These are phyloP conservation scores for Chelonus formosanus DNA, from an alignment of 2,888 invertebrate genomes.

Conservation along the genomic window DNA sequence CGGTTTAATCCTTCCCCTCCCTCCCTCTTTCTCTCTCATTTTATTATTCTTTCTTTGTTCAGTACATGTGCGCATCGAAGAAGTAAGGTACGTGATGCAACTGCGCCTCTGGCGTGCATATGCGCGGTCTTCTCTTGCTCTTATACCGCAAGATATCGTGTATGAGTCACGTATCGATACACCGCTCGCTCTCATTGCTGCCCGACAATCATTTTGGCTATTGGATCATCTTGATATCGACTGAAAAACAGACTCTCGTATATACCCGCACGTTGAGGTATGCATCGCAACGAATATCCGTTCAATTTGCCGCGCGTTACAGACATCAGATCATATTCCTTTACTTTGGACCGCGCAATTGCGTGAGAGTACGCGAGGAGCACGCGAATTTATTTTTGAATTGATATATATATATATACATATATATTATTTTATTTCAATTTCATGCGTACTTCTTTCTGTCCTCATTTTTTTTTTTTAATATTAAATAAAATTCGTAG, in stretches of 20 bases:
- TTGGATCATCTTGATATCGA: conserved; percentile 28
- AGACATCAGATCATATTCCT: not conserved
- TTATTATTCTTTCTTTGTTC: conserved; percentile 10
- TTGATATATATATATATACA: too few relatives aligned
- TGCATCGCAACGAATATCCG: conserved; percentile 21
- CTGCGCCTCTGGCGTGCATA: conserved; percentile 30
- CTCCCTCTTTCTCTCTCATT: conserved; percentile 9
- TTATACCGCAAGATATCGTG: conserved; percentile 34
- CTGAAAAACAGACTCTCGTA: conserved; percentile 7
- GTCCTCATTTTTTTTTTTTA: too few relatives aligned
- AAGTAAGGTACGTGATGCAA: conserved; percentile 24
- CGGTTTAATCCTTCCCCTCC: conserved; percentile 26
- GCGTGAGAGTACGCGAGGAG: conserved; percentile 26
- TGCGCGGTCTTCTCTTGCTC: conserved; percentile 19
- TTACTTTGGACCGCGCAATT: conserved; percentile 2
- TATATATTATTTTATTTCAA: too few relatives aligned
- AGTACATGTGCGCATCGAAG: conserved; percentile 20
- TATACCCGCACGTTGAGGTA: conserved; percentile 4
- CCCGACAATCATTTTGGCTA: conserved; percentile 31
- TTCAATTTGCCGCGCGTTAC: conserved; percentile 29
- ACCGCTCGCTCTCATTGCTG: conserved; percentile 30
- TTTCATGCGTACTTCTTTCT: too few relatives aligned
- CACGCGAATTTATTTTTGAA: conserved; percentile 10
- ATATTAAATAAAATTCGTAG: too few relatives aligned
- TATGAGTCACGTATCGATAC: conserved; percentile 44